phyloP scores from a whole-genome alignment of 2,888 invertebrate species.

The Drosophila kambysellisi region DNA sequence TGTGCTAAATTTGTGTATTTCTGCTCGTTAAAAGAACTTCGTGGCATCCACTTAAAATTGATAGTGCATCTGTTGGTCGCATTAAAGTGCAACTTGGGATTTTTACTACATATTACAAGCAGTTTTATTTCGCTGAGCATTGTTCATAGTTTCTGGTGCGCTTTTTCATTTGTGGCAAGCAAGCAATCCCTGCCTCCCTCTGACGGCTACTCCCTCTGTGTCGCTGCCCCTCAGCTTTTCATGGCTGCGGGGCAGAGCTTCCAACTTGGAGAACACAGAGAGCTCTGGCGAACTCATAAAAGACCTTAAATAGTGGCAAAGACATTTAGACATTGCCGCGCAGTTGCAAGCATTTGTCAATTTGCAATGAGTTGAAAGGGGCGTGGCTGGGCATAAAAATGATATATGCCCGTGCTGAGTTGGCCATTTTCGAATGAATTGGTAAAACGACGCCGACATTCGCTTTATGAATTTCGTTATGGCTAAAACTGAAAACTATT shows the following conservation, averaged over 20 bases:
- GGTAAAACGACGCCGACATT: conserved; percentile 52
- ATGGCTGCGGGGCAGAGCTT: conserved; percentile 42
- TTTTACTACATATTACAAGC: conserved; percentile 75
- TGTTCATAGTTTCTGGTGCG: conserved; percentile 75
- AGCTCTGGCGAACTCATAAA: conserved; percentile 51
- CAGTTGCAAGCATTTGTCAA: conserved; percentile 70
- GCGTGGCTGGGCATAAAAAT: conserved; percentile 77
- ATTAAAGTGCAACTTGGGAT: conserved; percentile 1
- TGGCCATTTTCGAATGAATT: conserved; percentile 80
- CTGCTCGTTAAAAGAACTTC: neutral
- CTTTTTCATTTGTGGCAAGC: conserved; percentile 63
- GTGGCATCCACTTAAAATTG: neutral
- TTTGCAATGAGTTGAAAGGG: conserved; percentile 78
- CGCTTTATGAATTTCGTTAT: conserved; percentile 71
- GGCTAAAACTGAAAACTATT: conserved; percentile 67
- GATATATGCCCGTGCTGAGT: conserved; percentile 79
- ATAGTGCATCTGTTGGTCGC: conserved; percentile 30
- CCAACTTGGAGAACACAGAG: conserved; percentile 41
- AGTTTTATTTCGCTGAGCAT: conserved; percentile 71
- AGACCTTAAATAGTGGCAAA: conserved; percentile 79
- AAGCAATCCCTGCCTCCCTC: neutral
- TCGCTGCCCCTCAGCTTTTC: neutral
- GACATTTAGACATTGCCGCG: conserved; percentile 74
- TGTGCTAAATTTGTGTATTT: neutral
- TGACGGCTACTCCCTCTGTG: neutral